Conservation (phyloP, 2,113 vertebrate species). For the Gadus macrocephalus region DNA sequence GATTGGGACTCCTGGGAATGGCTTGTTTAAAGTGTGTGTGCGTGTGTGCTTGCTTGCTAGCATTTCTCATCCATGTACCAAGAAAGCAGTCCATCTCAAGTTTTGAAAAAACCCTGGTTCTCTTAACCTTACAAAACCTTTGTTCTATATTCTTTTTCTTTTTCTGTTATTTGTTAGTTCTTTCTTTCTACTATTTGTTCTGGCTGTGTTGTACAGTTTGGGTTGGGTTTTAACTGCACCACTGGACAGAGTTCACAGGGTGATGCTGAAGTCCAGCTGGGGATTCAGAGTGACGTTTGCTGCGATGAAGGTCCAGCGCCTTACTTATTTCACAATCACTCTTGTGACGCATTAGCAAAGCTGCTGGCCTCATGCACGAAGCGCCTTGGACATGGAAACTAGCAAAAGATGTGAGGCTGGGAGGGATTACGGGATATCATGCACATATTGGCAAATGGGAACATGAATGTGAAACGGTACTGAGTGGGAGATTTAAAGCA, state of each 20-base stretch:
- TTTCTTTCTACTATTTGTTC: neutral
- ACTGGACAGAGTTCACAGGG: conserved; percentile 18
- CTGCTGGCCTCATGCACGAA: conserved; percentile 18
- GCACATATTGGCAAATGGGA: neutral
- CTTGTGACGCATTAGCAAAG: conserved; percentile 10
- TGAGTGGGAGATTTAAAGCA: no score
- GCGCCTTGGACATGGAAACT: neutral
- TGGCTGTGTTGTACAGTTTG: neutral
- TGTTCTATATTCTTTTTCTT: neutral
- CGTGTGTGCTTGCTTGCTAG: neutral
- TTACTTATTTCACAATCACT: conserved; percentile 25
- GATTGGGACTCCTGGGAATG: no score
- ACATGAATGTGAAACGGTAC: no score
- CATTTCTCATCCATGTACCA: no score
- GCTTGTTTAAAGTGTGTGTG: no score
- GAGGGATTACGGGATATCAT: neutral
- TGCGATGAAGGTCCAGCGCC: conserved; percentile 24
- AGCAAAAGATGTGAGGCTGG: neutral
- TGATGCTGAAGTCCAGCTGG: conserved; percentile 26
- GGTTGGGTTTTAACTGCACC: conserved; percentile 25
- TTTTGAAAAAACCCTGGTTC: neutral
- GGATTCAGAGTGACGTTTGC: conserved; percentile 29
- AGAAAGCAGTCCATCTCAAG: no score
- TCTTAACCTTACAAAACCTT: neutral
- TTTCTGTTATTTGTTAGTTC: neutral